Percentiles rank a stretch among this genome's conserved stretches.
phyloP scores from a whole-genome alignment of 2,113 vertebrate species.

The Thunnus thynnus region DNA sequence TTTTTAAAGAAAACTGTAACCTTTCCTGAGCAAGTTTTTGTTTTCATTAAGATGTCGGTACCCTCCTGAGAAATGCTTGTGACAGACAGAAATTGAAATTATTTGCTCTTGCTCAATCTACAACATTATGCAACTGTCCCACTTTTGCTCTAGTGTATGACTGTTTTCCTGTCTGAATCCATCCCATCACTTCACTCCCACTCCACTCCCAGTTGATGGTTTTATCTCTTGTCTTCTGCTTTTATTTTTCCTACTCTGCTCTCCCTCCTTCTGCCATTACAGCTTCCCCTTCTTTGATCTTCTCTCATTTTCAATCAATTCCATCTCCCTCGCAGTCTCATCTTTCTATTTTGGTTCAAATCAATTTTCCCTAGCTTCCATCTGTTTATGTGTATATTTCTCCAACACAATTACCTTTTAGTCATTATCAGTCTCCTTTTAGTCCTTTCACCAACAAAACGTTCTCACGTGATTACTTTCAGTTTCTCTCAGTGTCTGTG shows the following conservation, averaged over 20 bases:
- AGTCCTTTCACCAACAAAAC: background rate
- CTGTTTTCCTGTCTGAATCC: conserved; percentile 59
- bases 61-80: background rate
- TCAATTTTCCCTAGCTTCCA: background rate
- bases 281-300: conserved; percentile 39
- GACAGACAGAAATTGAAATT: conserved; percentile 6
- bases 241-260: conserved; percentile 67
- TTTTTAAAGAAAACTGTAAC: background rate
- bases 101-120: conserved; percentile 26
- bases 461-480: background rate
- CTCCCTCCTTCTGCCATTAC: conserved; percentile 26
- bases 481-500: background rate
- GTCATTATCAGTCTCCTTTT: conserved; percentile 13
- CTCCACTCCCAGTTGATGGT: conserved; percentile 13
- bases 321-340: conserved; percentile 61
- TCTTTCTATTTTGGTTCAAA: conserved; percentile 37
- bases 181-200: conserved; percentile 54
- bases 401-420: conserved; percentile 22
- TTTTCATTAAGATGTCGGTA: background rate
- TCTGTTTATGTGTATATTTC: conserved; percentile 15
- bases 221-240: conserved; percentile 46
- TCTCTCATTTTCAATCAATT: conserved; percentile 41
- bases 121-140: conserved; percentile 57
- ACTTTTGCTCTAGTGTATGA: conserved; percentile 48
- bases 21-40: background rate